Conservation (phyloP, 2,888 invertebrate genomes). For the Herminia tarsipennalis region DNA sequence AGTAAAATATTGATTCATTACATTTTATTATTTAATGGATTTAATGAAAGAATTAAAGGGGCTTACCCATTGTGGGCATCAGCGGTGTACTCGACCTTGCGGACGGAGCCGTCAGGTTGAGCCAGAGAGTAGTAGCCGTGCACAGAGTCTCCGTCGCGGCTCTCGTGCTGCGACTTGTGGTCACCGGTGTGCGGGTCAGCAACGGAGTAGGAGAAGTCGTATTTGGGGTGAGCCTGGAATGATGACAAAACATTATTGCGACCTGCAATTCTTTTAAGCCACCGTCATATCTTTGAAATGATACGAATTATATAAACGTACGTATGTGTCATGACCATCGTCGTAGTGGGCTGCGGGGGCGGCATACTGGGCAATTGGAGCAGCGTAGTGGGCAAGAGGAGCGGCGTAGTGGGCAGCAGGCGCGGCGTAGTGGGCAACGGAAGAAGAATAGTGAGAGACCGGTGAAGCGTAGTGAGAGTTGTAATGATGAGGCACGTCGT, state of each 20-base stretch:
- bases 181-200: slow-evolving; percentile 79
- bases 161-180: slow-evolving; percentile 75
- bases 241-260: background rate
- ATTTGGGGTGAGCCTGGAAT: slow-evolving; percentile 30
- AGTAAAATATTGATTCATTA: background rate
- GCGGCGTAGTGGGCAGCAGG: slow-evolving; percentile 42
- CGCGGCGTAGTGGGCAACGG: slow-evolving; percentile 4
- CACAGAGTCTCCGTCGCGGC: slow-evolving; percentile 73
- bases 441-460: slow-evolving; percentile 16
- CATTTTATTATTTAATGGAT: background rate
- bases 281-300: no score
- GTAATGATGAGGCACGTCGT: slow-evolving; percentile 56
- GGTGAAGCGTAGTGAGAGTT: slow-evolving; percentile 48
- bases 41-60: background rate
- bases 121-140: slow-evolving; percentile 74
- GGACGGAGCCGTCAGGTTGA: slow-evolving; percentile 75
- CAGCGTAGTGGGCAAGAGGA: slow-evolving; percentile 34
- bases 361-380: slow-evolving; percentile 30
- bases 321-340: background rate
- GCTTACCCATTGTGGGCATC: slow-evolving; percentile 56
- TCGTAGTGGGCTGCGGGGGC: no score
- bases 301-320: no score
- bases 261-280: no score
- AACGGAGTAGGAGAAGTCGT: slow-evolving; percentile 75
- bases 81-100: slow-evolving; percentile 79